Evolutionary conservation across 2,888 invertebrate genomes (phyloP).

Genomic region (Chymomyza amoena): DNA sequence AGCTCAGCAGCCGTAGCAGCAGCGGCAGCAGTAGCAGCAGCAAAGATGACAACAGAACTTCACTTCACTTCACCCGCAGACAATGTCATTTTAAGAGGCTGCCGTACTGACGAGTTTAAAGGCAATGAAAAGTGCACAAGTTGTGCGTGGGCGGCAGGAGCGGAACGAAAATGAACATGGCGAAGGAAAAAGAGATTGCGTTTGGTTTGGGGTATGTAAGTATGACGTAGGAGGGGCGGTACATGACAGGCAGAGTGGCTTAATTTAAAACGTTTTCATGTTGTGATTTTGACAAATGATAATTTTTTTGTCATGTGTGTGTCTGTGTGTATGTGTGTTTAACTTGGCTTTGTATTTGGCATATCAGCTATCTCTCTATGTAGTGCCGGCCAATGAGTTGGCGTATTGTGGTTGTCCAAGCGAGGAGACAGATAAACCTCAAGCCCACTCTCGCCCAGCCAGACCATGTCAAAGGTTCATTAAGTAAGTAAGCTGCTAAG

Average conservation of each 20-base stretch:
- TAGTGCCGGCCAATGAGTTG: constrained; percentile 59
- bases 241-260: constrained; percentile 53
- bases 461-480: constrained; percentile 66
- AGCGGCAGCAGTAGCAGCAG: constrained; percentile 32
- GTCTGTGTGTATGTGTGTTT: constrained; percentile 22
- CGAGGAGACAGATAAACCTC: constrained; percentile 31
- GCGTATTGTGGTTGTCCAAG: constrained; percentile 39
- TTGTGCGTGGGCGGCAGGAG: background rate
- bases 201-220: background rate
- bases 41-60: constrained; percentile 68
- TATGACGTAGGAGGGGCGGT: constrained; percentile 5
- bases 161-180: background rate
- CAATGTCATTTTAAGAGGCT: constrained; percentile 44
- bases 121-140: constrained; percentile 42
- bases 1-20: constrained; percentile 56
- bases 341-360: constrained; percentile 57
- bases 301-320: constrained; percentile 39
- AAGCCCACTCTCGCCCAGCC: constrained; percentile 12
- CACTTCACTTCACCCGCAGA: constrained; percentile 64
- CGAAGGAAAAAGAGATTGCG: constrained; percentile 4
- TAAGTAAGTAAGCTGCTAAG: constrained; percentile 50
- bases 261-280: constrained; percentile 71
- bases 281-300: constrained; percentile 71
- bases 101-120: constrained; percentile 17
- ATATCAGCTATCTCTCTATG: constrained; percentile 54